phyloP scores from a whole-genome alignment of 2,797 vertebrate species.

The Mormyrus hasselquistii region DNA sequence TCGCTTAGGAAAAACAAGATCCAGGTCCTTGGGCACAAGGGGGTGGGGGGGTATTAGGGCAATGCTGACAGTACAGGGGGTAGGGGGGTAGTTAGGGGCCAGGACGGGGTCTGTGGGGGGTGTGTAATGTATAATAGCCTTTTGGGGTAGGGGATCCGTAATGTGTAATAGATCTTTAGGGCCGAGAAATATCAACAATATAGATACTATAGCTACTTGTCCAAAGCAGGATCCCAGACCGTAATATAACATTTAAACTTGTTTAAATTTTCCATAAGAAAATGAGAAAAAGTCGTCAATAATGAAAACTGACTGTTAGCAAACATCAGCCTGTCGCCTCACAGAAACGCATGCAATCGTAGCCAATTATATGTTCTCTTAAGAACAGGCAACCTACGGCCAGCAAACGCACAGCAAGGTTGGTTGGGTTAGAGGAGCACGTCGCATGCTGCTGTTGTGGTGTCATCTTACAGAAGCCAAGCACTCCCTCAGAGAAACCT shows the following conservation, averaged over 20 bases:
- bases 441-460: background rate
- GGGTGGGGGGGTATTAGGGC: background rate
- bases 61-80: background rate
- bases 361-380: background rate
- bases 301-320: background rate
- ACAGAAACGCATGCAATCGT: background rate
- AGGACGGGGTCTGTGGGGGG: background rate
- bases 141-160: background rate
- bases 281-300: background rate
- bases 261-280: background rate
- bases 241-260: background rate
- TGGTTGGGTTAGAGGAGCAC: background rate
- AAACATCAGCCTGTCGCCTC: background rate
- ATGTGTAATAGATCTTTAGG: background rate
- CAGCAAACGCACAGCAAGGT: background rate
- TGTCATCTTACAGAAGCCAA: background rate
- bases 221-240: background rate
- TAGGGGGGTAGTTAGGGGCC: no score
- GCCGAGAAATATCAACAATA: background rate
- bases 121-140: background rate
- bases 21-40: background rate
- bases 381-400: background rate
- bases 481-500: background rate
- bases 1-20: background rate
- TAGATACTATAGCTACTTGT: background rate